Evolutionary conservation across 2,797 vertebrate genomes (phyloP).

Genomic region (Danio jaintianensis): DNA sequence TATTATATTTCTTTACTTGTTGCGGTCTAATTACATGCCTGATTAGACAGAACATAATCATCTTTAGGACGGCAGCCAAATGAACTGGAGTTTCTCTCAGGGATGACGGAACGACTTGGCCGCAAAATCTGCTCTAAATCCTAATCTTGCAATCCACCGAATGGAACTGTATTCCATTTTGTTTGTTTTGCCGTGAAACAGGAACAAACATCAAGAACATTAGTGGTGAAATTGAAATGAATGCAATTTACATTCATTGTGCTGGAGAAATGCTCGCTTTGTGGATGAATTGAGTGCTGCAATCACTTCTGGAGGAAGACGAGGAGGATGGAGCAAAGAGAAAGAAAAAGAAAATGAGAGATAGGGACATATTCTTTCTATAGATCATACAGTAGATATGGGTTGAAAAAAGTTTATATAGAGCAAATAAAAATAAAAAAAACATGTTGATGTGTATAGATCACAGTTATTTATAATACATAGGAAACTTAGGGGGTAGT

Average conservation of each 20-base stretch:
- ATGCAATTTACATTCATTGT: slow-evolving; percentile 65
- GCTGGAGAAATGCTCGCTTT: slow-evolving; percentile 46
- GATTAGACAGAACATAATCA: slow-evolving; percentile 47
- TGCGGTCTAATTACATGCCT: slow-evolving; percentile 50
- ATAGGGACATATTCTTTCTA: slow-evolving; percentile 28
- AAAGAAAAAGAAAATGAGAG: background rate
- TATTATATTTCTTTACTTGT: slow-evolving; percentile 21
- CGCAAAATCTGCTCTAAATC: slow-evolving; percentile 45
- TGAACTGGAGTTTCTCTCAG: slow-evolving; percentile 40
- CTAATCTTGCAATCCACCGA: slow-evolving; percentile 39
- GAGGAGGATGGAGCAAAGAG: slow-evolving; percentile 13
- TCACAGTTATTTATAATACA: too few relatives aligned
- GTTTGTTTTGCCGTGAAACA: slow-evolving; percentile 58
- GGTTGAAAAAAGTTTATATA: background rate
- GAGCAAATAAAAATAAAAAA: too few relatives aligned
- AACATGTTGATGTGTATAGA: too few relatives aligned
- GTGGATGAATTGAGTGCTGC: slow-evolving; percentile 57
- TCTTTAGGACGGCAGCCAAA: slow-evolving; percentile 20
- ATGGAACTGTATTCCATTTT: slow-evolving; percentile 48
- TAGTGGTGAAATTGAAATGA: slow-evolving; percentile 60
- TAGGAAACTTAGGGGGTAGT: too few relatives aligned
- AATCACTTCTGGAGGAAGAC: slow-evolving; percentile 49
- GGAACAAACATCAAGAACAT: slow-evolving; percentile 61
- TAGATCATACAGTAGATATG: background rate
- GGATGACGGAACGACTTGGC: slow-evolving; percentile 35